Percentiles rank a stretch among this genome's conserved stretches.
Conservation (phyloP, 2,888 invertebrate genomes). For the Hofmannophila pseudospretella region DNA sequence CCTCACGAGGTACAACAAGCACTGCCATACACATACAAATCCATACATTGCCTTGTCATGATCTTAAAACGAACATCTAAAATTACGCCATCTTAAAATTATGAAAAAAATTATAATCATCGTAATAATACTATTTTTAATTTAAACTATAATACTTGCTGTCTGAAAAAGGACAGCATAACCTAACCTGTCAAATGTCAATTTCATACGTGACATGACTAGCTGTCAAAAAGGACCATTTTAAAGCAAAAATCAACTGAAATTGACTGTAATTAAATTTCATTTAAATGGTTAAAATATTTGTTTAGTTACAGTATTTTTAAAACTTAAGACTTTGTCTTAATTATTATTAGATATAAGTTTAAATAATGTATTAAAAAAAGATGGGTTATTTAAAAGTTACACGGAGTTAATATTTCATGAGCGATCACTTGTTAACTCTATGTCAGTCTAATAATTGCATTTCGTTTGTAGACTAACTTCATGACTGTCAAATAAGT, state of each 20-base stretch:
- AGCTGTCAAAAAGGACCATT: slow-evolving; percentile 46
- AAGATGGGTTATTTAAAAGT: no score
- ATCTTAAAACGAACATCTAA: slow-evolving; percentile 67
- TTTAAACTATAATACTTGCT: slow-evolving; percentile 60
- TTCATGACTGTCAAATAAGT: no score
- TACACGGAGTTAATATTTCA: no score
- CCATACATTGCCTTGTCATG: slow-evolving; percentile 71
- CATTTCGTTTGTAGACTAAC: no score
- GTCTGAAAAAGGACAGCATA: slow-evolving; percentile 26
- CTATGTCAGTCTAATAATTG: no score
- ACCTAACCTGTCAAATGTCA: slow-evolving; percentile 45
- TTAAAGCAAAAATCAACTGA: background rate
- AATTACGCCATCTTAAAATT: slow-evolving; percentile 71
- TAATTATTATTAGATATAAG: no score
- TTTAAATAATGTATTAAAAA: no score
- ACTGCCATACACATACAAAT: slow-evolving; percentile 43
- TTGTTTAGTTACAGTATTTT: background rate
- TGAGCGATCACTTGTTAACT: no score
- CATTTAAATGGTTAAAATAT: background rate
- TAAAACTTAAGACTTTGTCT: background rate
- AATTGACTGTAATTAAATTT: no score
- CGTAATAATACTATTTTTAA: slow-evolving; percentile 50
- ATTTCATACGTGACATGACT: slow-evolving; percentile 62
- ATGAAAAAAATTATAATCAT: slow-evolving; percentile 44
- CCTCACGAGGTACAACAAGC: slow-evolving; percentile 44